phyloP scores from a whole-genome alignment of 2,113 vertebrate species.

The Meleagris gallopavo region DNA sequence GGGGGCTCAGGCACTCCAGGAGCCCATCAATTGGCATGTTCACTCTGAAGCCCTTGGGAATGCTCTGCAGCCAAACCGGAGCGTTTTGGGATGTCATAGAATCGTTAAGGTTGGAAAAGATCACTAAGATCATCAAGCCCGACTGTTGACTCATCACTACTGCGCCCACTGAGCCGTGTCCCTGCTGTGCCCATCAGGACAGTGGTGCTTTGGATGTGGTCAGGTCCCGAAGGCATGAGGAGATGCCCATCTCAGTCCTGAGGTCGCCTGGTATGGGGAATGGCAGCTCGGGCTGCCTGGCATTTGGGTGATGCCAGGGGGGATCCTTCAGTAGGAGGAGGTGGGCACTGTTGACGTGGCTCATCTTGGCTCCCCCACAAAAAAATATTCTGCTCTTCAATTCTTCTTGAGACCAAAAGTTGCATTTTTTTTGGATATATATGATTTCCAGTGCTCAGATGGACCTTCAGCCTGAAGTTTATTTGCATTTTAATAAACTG shows the following conservation, averaged over 20 bases:
- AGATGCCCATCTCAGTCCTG: accelerated
- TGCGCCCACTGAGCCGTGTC: not conserved
- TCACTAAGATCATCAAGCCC: not conserved
- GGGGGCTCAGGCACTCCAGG: not conserved
- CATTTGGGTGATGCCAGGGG: not conserved
- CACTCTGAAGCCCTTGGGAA: not conserved
- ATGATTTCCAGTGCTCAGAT: not conserved
- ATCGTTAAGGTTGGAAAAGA: not conserved
- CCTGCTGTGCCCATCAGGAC: not conserved
- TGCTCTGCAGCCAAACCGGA: not conserved
- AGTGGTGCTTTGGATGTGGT: not conserved
- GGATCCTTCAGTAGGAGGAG: not conserved
- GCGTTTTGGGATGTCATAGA: not conserved
- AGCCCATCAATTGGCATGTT: accelerated
- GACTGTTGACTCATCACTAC: not conserved
- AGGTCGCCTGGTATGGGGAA: not conserved
- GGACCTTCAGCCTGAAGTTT: slow-evolving; percentile 25
- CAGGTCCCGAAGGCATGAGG: not conserved
- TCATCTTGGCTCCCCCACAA: not conserved
- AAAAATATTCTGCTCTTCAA: not conserved
- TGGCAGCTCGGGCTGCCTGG: not conserved
- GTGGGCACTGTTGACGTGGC: not conserved
- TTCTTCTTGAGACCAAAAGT: not conserved
- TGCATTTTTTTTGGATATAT: not conserved
- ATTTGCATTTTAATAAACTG: slow-evolving; percentile 65